Percentiles rank a stretch among this genome's conserved stretches.
Evolutionary conservation across 2,797 vertebrate species (phyloP).

Genomic region (Anabas testudineus): DNA sequence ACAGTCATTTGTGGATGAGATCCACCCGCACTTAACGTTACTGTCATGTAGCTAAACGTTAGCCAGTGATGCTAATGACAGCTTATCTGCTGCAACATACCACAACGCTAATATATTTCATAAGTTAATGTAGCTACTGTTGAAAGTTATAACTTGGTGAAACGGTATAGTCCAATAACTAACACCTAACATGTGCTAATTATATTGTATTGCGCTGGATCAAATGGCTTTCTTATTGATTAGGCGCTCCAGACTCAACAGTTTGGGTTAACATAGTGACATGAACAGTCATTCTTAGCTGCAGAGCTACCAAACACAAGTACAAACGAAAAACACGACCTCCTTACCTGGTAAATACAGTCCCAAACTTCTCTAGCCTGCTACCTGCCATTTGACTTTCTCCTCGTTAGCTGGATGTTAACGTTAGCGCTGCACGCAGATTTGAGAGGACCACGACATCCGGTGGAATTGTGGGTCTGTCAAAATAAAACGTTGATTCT

Average conservation of each 20-base stretch:
- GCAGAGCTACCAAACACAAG: background rate
- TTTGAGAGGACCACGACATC: background rate
- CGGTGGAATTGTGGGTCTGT: background rate
- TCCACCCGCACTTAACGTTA: background rate
- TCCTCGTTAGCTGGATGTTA: too few relatives aligned
- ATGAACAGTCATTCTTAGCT: rapidly evolving
- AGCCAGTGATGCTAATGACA: background rate
- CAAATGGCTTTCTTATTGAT: too few relatives aligned
- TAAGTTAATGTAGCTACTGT: too few relatives aligned
- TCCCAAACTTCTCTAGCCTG: slow-evolving; percentile 66
- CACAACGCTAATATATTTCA: too few relatives aligned
- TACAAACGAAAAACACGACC: rapidly evolving
- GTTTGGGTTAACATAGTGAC: background rate
- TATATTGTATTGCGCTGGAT: background rate
- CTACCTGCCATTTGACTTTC: slow-evolving; percentile 60
- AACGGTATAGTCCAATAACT: too few relatives aligned
- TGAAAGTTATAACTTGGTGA: too few relatives aligned
- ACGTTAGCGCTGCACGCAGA: background rate
- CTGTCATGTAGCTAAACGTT: too few relatives aligned
- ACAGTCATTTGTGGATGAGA: background rate
- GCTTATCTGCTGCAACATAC: background rate
- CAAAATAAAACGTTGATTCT: background rate
- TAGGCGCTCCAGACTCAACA: too few relatives aligned
- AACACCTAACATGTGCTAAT: too few relatives aligned
- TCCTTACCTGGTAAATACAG: slow-evolving; percentile 66